Evolutionary conservation across 2,113 vertebrate species (phyloP).

Genomic region (Guaruba guarouba): DNA sequence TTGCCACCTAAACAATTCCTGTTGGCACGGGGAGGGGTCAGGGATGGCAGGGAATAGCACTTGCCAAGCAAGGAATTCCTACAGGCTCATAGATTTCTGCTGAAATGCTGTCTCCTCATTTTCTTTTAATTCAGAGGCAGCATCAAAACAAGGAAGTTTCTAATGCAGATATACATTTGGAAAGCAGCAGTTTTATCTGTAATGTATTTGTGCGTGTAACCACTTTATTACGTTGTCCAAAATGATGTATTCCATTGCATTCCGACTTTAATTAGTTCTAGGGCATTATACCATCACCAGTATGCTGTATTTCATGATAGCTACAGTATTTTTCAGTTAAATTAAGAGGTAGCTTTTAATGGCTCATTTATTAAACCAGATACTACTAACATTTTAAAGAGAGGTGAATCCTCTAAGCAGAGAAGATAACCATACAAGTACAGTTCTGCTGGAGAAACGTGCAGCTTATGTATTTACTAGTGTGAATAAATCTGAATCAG

Average conservation of each 20-base stretch:
- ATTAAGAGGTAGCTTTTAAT: background rate
- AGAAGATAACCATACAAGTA: background rate
- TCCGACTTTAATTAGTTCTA: background rate
- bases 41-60: background rate
- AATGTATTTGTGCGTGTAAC: background rate
- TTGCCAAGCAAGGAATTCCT: background rate
- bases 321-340: background rate
- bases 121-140: background rate
- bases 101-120: background rate
- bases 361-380: slow-evolving; percentile 10
- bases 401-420: background rate
- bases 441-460: background rate
- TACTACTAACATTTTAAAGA: background rate
- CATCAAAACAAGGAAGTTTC: background rate
- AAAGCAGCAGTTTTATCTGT: background rate
- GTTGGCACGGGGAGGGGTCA: background rate
- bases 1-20: background rate
- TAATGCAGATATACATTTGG: background rate
- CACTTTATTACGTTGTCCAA: background rate
- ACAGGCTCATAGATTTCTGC: background rate
- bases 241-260: background rate
- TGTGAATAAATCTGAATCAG: slow-evolving; percentile 16
- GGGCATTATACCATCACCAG: background rate
- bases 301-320: background rate
- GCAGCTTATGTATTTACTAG: slow-evolving; percentile 17